Conservation (phyloP, 2,888 invertebrate species). For the Melanargia galathea region DNA sequence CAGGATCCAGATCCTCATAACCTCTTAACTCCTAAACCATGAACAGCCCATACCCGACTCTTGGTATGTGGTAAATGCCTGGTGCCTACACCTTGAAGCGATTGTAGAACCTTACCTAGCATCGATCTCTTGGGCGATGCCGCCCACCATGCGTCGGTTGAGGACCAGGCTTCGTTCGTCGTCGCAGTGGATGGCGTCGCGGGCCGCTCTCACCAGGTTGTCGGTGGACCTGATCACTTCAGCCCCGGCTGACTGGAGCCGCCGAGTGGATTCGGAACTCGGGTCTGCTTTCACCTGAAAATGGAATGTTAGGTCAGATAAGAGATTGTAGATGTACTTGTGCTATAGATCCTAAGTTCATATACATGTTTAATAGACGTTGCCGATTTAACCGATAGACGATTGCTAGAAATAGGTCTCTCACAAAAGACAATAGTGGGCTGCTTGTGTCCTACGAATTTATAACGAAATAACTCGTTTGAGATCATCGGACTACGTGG, state of each 20-base stretch:
- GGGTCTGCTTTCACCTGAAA: constrained; percentile 92
- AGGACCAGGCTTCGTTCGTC: constrained; percentile 95
- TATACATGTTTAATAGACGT: too few relatives aligned
- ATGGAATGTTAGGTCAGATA: not conserved
- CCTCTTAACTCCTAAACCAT: not conserved
- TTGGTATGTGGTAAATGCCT: not conserved
- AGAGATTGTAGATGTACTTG: too few relatives aligned
- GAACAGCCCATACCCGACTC: not conserved
- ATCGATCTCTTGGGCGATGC: constrained; percentile 97
- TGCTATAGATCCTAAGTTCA: too few relatives aligned
- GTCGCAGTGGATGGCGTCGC: constrained; percentile 94
- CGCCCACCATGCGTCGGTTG: constrained; percentile 96
- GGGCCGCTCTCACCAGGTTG: constrained; percentile 96
- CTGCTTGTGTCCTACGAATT: too few relatives aligned
- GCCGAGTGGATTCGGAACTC: constrained; percentile 95
- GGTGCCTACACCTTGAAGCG: not conserved
- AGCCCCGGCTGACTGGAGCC: constrained; percentile 96
- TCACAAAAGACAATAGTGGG: too few relatives aligned
- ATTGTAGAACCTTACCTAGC: constrained; percentile 83
- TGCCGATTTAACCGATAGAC: too few relatives aligned
- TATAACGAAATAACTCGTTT: too few relatives aligned
- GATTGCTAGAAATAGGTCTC: too few relatives aligned
- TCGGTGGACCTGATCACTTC: constrained; percentile 99
- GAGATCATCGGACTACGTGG: too few relatives aligned
- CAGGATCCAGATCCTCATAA: not conserved